Base-by-base conservation (phyloP, 2,113 vertebrate genomes). In the Trinectes maculatus region DNA sequence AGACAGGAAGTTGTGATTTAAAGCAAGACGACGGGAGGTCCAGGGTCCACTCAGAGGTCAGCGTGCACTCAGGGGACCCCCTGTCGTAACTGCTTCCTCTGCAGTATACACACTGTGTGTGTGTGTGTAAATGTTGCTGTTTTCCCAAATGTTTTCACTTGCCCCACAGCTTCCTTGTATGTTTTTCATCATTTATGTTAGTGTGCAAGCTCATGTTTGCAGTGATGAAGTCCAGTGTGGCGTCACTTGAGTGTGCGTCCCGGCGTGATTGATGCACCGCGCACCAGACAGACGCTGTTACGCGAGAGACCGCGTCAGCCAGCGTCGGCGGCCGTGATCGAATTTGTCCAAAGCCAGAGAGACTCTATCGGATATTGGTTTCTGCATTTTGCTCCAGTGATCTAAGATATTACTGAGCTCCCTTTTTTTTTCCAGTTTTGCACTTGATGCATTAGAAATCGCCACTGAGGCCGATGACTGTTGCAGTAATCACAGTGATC, bases 11-110 rank as follows among this genome's bases (percentile, higher is more conserved):
- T 78, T 22, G 61, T 82, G 88, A 80, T 73, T 83, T 84, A 79
- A 73, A 63, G 77, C 64, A 26, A 52, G 72, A 46, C 75, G 68
- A 80, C 68, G 76, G 74, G 79, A 87, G 86, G 87, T 88, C 80
- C 43, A 29, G 71, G 63, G 79, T 85, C 71, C 84, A 80, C 75
- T 61, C 46, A 24, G 85, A 87, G 87, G 87, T 87, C 87, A 90
- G 79, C 15, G 33, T 68, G 74, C 3, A 58, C 87, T 86, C 83
- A 48, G 33, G 79, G 77, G 78, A 85, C 55, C 36, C 37, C 43
- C 53, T 46, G 75, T 85, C 71, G 74, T 55, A 2, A 49, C 64
- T 62, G 9, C 48, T 61, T 84, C 76, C 51, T 36, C 63, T 58
- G 39, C 48, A 22, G 22, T 36, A 46, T 54, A 51, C 65, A 60